phyloP scores from a whole-genome alignment of 2,113 vertebrate species.

The Apodemus speciosus region DNA sequence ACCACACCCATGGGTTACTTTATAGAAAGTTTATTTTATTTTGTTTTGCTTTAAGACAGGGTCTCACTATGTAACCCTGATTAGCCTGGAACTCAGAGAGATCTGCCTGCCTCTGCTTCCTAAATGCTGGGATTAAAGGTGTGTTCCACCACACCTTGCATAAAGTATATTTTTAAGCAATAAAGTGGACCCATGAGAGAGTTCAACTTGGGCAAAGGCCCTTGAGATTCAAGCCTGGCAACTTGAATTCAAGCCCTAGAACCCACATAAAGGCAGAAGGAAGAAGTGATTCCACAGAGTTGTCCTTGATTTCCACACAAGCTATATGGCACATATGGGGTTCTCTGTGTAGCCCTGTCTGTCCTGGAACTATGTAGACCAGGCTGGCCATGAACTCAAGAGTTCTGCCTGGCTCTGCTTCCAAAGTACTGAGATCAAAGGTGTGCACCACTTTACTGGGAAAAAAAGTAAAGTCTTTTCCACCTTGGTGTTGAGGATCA shows the following conservation, averaged over 20 bases:
- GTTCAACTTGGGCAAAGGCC: neutral
- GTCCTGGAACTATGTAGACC: no score
- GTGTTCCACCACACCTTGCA: neutral
- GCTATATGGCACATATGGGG: neutral
- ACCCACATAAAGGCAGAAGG: neutral
- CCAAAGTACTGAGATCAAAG: no score
- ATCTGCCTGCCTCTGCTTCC: neutral
- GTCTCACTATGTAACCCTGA: neutral
- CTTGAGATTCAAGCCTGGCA: neutral
- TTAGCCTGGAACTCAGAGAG: neutral
- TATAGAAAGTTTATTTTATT: neutral
- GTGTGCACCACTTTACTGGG: no score
- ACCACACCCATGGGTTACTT: neutral
- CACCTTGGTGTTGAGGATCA: neutral
- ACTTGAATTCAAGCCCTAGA: neutral
- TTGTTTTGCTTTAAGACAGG: neutral
- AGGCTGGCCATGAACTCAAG: no score
- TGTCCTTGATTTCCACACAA: neutral
- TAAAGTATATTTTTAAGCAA: neutral
- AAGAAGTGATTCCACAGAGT: neutral
- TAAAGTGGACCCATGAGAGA: neutral
- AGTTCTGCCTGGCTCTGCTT: no score
- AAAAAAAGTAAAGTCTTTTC: no score
- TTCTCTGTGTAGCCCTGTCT: no score
- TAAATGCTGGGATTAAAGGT: neutral